Percentiles rank a stretch among this genome's conserved stretches.
Evolutionary conservation across 2,797 vertebrate genomes (phyloP).

Genomic region (Lophius americanus): DNA sequence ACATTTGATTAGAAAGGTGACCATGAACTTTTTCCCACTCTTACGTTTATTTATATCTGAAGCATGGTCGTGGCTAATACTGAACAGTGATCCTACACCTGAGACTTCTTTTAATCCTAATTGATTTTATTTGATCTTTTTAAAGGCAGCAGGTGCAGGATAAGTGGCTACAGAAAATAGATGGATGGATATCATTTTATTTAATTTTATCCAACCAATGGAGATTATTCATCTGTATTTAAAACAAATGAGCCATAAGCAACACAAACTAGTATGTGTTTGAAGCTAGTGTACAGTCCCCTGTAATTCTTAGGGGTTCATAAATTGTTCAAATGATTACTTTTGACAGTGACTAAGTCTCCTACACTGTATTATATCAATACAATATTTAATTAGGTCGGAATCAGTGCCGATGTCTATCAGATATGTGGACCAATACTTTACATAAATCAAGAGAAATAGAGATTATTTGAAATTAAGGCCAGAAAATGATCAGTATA

Average conservation of each 20-base stretch:
- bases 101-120: background rate
- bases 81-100: background rate
- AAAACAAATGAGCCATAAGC: background rate
- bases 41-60: too few species aligned
- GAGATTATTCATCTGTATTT: background rate
- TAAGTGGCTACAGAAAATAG: too few species aligned
- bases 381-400: background rate
- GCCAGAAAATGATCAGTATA: background rate
- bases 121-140: too few species aligned
- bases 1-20: slow-evolving; percentile 14
- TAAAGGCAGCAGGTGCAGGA: too few species aligned
- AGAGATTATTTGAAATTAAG: background rate
- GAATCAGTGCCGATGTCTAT: background rate
- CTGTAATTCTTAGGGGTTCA: background rate
- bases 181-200: background rate
- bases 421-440: background rate
- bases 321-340: background rate
- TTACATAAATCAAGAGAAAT: background rate
- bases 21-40: background rate
- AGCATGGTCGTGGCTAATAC: background rate
- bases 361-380: background rate
- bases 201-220: background rate
- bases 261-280: background rate
- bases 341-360: background rate
- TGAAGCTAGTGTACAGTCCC: background rate